These are phyloP conservation scores for Phortica magna DNA, from an alignment of 2,888 invertebrate genomes.

Conservation along the genomic window DNA sequence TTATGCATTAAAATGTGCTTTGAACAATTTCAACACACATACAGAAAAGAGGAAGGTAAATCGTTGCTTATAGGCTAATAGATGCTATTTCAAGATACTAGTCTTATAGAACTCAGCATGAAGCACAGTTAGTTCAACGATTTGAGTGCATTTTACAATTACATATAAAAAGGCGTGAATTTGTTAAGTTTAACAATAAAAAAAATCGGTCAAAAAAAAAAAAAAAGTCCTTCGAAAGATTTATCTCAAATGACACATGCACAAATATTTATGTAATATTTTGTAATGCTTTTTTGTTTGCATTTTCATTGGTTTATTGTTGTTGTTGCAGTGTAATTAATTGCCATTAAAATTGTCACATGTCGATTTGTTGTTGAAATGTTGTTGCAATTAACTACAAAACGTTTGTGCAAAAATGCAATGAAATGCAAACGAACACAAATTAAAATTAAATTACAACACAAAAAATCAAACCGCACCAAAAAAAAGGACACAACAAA, in stretches of 20 bases:
- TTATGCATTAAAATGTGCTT: no score
- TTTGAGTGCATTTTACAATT: background rate
- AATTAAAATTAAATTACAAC: slow-evolving; percentile 17
- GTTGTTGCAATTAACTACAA: slow-evolving; percentile 28
- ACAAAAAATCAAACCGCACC: background rate
- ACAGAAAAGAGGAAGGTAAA: no score
- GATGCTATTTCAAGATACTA: no score
- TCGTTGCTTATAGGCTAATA: no score
- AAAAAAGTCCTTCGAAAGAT: background rate
- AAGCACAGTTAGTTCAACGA: no score
- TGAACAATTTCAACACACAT: no score
- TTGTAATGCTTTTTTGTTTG: background rate
- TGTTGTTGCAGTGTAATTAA: slow-evolving; percentile 23
- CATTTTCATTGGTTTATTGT: background rate
- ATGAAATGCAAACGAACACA: slow-evolving; percentile 20
- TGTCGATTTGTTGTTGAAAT: slow-evolving; percentile 33
- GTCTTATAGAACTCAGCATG: no score
- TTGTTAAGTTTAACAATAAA: background rate
- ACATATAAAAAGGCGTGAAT: background rate
- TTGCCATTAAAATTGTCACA: slow-evolving; percentile 33
- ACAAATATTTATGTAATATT: slow-evolving; percentile 9
- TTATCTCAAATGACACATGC: background rate
- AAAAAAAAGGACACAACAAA: background rate
- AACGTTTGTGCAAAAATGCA: slow-evolving; percentile 13
- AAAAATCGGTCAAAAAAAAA: background rate